Conservation (phyloP, 2,797 vertebrate genomes). For the Danio kyathit region DNA sequence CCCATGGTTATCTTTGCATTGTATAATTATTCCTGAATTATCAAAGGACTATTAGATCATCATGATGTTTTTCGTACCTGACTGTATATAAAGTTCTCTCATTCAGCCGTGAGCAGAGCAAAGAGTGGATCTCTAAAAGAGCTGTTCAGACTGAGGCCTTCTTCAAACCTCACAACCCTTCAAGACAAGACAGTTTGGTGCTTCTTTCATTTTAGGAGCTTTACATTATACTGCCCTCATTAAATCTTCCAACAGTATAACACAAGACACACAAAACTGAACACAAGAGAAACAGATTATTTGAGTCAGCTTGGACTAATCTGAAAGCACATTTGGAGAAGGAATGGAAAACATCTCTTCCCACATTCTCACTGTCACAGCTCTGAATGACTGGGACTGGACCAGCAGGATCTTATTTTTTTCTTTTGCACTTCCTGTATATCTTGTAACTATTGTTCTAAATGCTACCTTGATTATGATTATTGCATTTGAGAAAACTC, state of each 20-base stretch:
- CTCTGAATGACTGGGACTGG: constrained; percentile 15
- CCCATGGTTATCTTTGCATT: too few species aligned
- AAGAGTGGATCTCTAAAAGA: background rate
- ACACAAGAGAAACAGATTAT: background rate
- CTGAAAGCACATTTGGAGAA: background rate
- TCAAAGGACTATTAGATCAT: background rate
- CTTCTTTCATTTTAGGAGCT: too few species aligned
- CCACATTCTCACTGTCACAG: constrained; percentile 6
- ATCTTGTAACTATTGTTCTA: constrained; percentile 26
- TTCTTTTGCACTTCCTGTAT: background rate
- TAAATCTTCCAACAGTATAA: too few species aligned
- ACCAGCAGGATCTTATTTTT: constrained; percentile 25
- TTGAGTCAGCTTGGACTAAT: background rate
- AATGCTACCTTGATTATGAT: constrained; percentile 29
- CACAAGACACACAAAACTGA: too few species aligned
- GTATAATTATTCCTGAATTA: background rate
- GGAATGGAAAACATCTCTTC: constrained; percentile 22
- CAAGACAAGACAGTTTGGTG: too few species aligned
- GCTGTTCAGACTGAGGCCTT: background rate
- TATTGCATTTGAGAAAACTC: constrained; percentile 23
- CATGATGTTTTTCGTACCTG: background rate
- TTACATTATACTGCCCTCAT: too few species aligned
- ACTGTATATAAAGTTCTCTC: background rate
- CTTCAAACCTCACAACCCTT: too few species aligned
- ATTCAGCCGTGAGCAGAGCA: background rate